Percentiles rank a stretch among this genome's conserved stretches.
Evolutionary conservation across 2,888 invertebrate species (phyloP).

Genomic region (Scaptomyza tumidula): DNA sequence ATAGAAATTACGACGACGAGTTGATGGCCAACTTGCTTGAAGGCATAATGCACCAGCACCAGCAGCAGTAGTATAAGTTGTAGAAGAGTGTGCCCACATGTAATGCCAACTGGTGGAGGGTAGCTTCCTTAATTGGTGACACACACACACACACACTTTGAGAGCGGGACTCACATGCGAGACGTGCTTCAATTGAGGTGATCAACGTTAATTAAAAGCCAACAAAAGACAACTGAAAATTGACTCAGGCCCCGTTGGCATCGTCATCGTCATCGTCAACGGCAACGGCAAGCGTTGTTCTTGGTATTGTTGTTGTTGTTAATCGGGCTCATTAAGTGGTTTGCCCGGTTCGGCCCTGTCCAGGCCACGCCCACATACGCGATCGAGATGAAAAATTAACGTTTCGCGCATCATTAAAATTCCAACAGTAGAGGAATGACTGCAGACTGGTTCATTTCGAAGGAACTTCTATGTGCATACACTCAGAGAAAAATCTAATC

Average conservation of each 20-base stretch:
- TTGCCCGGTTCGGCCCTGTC: slow-evolving; percentile 15
- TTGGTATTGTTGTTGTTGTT: too few species aligned
- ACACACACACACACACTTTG: slow-evolving; percentile 20
- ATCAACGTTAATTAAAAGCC: slow-evolving; percentile 83
- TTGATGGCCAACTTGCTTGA: slow-evolving; percentile 63
- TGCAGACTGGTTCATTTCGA: slow-evolving; percentile 61
- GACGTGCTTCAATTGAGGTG: slow-evolving; percentile 83
- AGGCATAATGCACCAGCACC: slow-evolving; percentile 66
- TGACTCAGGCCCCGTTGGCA: slow-evolving; percentile 31
- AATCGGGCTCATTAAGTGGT: slow-evolving; percentile 53
- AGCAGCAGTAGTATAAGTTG: neutral
- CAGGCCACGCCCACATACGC: slow-evolving; percentile 37
- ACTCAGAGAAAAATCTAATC: neutral
- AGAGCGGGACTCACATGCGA: slow-evolving; percentile 58
- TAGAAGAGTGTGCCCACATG: slow-evolving; percentile 66
- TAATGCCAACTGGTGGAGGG: slow-evolving; percentile 69
- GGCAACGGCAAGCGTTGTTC: neutral
- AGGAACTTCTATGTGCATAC: slow-evolving; percentile 6
- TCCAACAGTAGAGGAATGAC: slow-evolving; percentile 52
- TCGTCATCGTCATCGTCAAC: neutral
- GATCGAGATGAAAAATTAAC: slow-evolving; percentile 79
- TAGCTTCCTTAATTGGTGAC: slow-evolving; percentile 73
- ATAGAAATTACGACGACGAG: slow-evolving; percentile 60
- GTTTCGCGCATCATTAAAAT: slow-evolving; percentile 79
- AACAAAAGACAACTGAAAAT: slow-evolving; percentile 60